phyloP scores from a whole-genome alignment of 2,797 vertebrate species.

The Sternarchorhynchus goeldii region DNA sequence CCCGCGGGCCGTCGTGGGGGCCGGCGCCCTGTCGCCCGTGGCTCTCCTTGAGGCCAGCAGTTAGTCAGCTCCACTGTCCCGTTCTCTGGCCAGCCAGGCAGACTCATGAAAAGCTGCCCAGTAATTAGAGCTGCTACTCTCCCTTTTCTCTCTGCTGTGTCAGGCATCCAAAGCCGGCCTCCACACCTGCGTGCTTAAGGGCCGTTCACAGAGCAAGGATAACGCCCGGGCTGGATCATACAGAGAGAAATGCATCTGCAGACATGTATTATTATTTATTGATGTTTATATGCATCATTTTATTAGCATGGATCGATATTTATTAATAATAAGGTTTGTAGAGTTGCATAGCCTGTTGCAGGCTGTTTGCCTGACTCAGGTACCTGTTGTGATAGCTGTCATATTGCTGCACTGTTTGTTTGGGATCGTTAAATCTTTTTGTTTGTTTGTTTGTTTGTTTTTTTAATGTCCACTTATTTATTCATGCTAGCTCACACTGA shows the following conservation, averaged over 20 bases:
- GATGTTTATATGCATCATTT: no score
- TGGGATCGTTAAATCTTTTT: neutral
- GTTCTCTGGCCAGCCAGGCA: slow-evolving; percentile 20
- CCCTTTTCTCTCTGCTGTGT: slow-evolving; percentile 25
- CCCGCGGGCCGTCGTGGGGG: neutral
- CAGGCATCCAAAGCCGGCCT: neutral
- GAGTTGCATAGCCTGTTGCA: neutral
- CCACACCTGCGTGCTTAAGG: neutral
- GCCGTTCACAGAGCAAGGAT: neutral
- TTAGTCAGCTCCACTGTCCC: slow-evolving; percentile 19
- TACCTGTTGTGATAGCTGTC: neutral
- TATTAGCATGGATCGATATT: no score
- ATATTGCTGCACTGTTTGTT: neutral
- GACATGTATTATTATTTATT: slow-evolving; percentile 1
- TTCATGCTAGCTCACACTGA: neutral
- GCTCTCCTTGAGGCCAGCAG: slow-evolving; percentile 45
- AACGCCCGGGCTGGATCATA: neutral
- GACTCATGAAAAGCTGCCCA: slow-evolving; percentile 22
- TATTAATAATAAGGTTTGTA: slow-evolving; percentile 21
- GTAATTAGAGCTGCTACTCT: slow-evolving; percentile 52
- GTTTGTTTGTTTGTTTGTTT: neutral
- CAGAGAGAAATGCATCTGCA: slow-evolving; percentile 20
- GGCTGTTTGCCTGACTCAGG: neutral
- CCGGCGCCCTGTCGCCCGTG: slow-evolving; percentile 44
- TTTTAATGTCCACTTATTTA: neutral